Conservation (phyloP, 2,797 vertebrate species). For the Malurus splendens region DNA sequence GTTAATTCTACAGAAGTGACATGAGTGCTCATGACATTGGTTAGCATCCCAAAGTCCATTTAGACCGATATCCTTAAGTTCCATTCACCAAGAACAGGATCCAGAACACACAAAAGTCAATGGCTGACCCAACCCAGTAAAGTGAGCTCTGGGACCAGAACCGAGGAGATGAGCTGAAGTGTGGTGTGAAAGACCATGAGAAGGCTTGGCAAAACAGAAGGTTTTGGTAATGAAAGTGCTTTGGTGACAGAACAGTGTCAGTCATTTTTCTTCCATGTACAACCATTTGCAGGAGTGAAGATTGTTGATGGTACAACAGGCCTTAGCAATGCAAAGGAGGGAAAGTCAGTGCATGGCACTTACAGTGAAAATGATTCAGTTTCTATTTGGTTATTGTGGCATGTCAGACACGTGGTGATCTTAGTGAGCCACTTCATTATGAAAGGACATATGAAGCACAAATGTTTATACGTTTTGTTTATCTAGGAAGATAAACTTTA, state of each 20-base stretch:
- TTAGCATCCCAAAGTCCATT: neutral
- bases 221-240: neutral
- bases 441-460: neutral
- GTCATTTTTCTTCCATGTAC: neutral
- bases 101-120: neutral
- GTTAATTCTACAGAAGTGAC: neutral
- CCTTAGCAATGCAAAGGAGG: neutral
- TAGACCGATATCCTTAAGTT: neutral
- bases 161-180: neutral
- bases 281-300: neutral
- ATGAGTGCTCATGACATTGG: neutral
- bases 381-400: neutral
- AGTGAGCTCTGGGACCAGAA: neutral
- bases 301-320: neutral
- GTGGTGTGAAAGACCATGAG: neutral
- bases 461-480: neutral
- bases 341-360: neutral
- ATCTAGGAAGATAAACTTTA: neutral
- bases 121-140: neutral
- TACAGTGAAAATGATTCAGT: accelerated
- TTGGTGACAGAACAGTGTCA: neutral
- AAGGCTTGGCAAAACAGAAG: neutral
- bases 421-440: neutral
- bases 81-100: neutral
- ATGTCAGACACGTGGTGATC: neutral